Base-by-base conservation (phyloP, 2,888 invertebrate species). In the Gnatocerus cornutus region DNA sequence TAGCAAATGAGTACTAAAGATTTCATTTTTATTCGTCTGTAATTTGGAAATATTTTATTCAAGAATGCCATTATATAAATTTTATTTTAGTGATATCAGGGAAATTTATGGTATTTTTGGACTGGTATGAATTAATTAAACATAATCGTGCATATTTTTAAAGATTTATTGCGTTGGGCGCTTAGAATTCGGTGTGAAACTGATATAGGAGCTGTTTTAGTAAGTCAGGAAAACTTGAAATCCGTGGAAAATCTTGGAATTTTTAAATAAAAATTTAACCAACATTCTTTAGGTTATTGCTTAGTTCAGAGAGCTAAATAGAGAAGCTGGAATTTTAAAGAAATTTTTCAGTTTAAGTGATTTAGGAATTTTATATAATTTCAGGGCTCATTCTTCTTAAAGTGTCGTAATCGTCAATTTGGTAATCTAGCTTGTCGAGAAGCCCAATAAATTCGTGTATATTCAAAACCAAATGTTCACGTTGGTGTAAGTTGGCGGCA, bases 251-350 rank as follows among this genome's bases (percentile, higher is more conserved):
- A 46, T 46, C 10, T 43, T 16, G 21, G 14, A 46, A 46, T 46
- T 46, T 46, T n/a, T 3, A 9, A 46, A 46, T 46, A 46, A 46
- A 46, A 46, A 46, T 46, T 16, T 46, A 16, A 46, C 27, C 4
- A 13, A 46, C 46, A 27, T 46, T 46, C 46, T 43, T 43, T 14
- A 16, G 7, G 14, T 46, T 46, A 13, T 46, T 46, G 46, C 16
- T 43, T 7, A 12, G 10, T 7, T 14, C 1, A 43, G 10, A 5
- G 13, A 46, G 46, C 10, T 46, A 46, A 46, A 46, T 46, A 16
- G 27, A 9, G 46, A 46, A 46, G 16, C 16, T 16, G 46, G 46
- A 27, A 46, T 46, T 46, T 46, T 8, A 46, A 46, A 46, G 27
- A 46, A 16, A 14, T 16, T 41, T 41, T 41, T 10, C 41, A 14